phyloP scores from a whole-genome alignment of 2,888 invertebrate genomes.

The Hipparchia semele region DNA sequence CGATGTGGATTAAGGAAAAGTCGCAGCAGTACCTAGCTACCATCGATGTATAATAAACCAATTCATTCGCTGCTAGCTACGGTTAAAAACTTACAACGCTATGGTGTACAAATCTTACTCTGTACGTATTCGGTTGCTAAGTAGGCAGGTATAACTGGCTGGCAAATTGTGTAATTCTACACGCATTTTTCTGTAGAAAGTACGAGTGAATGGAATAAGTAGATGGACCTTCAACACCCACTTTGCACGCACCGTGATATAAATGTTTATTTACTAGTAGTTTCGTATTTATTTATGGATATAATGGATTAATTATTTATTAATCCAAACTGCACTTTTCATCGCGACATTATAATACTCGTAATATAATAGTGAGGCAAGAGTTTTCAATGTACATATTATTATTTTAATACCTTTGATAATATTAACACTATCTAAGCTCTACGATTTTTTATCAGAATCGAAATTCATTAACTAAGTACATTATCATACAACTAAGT shows the following conservation, averaged over 20 bases:
- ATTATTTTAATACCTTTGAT: background rate
- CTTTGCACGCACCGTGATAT: conserved; percentile 26
- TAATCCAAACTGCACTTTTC: background rate
- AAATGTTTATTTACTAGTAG: conserved; percentile 5
- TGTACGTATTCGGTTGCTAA: background rate
- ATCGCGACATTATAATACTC: background rate
- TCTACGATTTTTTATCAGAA: no score
- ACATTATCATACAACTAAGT: no score
- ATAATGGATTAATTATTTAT: background rate
- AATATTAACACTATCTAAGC: background rate
- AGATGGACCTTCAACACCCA: conserved; percentile 29
- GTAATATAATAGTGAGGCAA: background rate
- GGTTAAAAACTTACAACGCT: background rate
- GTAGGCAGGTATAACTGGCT: conserved; percentile 3
- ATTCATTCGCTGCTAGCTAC: no score
- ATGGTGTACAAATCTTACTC: background rate
- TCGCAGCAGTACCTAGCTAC: no score
- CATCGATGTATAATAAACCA: no score
- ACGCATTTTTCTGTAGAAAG: conserved; percentile 77
- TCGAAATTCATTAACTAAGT: no score
- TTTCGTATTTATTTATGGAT: conserved; percentile 4
- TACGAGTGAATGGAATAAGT: conserved; percentile 55
- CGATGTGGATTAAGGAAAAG: no score
- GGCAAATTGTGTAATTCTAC: conserved; percentile 33
- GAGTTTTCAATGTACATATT: background rate